phyloP scores from a whole-genome alignment of 2,797 vertebrate genomes.

The Aselliscus stoliczkanus region DNA sequence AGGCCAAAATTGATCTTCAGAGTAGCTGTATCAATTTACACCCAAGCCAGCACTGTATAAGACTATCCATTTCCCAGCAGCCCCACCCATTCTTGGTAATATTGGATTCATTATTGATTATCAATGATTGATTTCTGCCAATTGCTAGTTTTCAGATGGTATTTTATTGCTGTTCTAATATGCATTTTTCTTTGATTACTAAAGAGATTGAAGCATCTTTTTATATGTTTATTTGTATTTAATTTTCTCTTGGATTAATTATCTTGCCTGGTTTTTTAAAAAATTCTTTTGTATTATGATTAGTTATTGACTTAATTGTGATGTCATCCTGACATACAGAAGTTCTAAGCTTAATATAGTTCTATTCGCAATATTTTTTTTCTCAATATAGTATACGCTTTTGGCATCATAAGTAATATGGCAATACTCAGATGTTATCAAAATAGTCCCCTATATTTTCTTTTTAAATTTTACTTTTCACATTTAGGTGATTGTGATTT shows the following conservation, averaged over 20 bases:
- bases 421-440: neutral
- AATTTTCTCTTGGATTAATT: neutral
- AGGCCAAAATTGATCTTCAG: neutral
- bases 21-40: neutral
- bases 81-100: neutral
- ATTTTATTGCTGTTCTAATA: neutral
- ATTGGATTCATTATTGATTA: neutral
- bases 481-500: neutral
- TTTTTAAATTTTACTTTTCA: neutral
- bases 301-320: neutral
- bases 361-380: neutral
- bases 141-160: neutral
- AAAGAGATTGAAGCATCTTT: neutral
- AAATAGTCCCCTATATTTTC: neutral
- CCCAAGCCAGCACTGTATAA: neutral
- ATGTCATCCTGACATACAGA: neutral
- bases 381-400: neutral
- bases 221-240: neutral
- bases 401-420: neutral
- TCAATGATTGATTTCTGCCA: neutral
- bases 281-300: neutral
- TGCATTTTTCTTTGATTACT: neutral
- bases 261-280: neutral
- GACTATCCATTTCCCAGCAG: neutral
- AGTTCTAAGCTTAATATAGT: neutral